phyloP scores from a whole-genome alignment of 2,888 invertebrate species.

The Parascotia fuliginaria region DNA sequence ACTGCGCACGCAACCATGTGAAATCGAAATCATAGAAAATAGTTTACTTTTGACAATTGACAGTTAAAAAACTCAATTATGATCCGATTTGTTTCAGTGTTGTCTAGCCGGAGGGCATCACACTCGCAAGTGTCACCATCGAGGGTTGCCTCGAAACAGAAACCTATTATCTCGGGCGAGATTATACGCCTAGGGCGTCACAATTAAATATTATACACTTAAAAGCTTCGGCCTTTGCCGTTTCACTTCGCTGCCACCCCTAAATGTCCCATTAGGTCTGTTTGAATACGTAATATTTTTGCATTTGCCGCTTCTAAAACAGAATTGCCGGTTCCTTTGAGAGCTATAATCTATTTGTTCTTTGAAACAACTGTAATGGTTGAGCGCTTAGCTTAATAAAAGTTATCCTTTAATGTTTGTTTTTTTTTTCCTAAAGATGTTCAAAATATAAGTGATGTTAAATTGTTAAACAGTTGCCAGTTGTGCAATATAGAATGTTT shows the following conservation, averaged over 20 bases:
- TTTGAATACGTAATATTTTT: constrained; percentile 87
- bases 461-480: constrained; percentile 14
- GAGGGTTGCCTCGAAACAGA: constrained; percentile 85
- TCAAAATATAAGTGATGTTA: constrained; percentile 18
- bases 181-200: constrained; percentile 87
- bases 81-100: constrained; percentile 83
- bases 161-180: constrained; percentile 87
- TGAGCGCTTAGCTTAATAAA: constrained; percentile 78
- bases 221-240: constrained; percentile 86
- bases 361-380: constrained; percentile 83
- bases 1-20: constrained; percentile 15
- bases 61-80: constrained; percentile 80
- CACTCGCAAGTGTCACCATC: constrained; percentile 80
- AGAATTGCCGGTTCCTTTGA: constrained; percentile 85
- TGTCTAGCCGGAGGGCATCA: constrained; percentile 78
- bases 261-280: constrained; percentile 86
- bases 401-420: constrained; percentile 68
- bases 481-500: constrained; percentile 34
- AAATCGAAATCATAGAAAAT: constrained; percentile 39
- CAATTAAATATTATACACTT: constrained; percentile 87
- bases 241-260: constrained; percentile 85
- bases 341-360: constrained; percentile 85
- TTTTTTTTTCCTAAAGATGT: constrained; percentile 39
- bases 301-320: constrained; percentile 84
- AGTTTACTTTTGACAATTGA: constrained; percentile 61